Conservation (phyloP, 2,888 invertebrate genomes). For the Himalopsyche anomala region DNA sequence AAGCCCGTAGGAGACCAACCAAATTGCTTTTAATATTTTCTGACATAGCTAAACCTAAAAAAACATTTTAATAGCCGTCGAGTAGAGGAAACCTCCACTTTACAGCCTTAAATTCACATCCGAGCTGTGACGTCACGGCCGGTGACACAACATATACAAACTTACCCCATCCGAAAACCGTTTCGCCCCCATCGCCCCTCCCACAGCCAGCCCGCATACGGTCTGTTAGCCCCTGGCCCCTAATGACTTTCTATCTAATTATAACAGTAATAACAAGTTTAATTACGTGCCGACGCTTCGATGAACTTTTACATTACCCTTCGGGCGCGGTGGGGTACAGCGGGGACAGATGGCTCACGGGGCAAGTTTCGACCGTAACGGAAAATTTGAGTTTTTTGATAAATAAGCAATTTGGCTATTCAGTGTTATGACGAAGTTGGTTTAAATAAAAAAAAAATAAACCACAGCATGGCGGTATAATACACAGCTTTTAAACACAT, state of each 20-base stretch:
- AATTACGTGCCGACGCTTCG: constrained; percentile 61
- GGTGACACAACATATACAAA: constrained; percentile 38
- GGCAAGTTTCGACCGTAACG: constrained; percentile 17
- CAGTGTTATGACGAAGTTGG: not conserved
- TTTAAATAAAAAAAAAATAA: no score
- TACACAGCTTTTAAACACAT: no score
- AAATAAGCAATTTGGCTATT: constrained; percentile 25
- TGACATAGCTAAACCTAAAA: constrained; percentile 27
- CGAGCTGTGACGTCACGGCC: constrained; percentile 39
- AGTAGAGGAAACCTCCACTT: constrained; percentile 22
- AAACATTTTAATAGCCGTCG: constrained; percentile 34
- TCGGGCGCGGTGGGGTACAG: constrained; percentile 17
- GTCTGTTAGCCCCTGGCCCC: constrained; percentile 45
- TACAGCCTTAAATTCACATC: constrained; percentile 37
- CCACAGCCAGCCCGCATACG: constrained; percentile 20
- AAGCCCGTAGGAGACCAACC: not conserved
- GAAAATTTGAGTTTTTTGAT: constrained; percentile 24
- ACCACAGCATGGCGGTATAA: no score
- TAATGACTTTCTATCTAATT: constrained; percentile 64
- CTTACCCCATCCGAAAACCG: not conserved
- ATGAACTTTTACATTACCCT: constrained; percentile 61
- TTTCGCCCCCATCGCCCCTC: constrained; percentile 36
- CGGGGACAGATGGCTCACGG: constrained; percentile 38
- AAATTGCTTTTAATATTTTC: constrained; percentile 37
- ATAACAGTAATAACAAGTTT: constrained; percentile 65